Percentiles rank a stretch among this genome's conserved stretches.
These are phyloP conservation scores for Aricia agestis DNA, from an alignment of 1,140 invertebrate genomes.

Conservation along the genomic window DNA sequence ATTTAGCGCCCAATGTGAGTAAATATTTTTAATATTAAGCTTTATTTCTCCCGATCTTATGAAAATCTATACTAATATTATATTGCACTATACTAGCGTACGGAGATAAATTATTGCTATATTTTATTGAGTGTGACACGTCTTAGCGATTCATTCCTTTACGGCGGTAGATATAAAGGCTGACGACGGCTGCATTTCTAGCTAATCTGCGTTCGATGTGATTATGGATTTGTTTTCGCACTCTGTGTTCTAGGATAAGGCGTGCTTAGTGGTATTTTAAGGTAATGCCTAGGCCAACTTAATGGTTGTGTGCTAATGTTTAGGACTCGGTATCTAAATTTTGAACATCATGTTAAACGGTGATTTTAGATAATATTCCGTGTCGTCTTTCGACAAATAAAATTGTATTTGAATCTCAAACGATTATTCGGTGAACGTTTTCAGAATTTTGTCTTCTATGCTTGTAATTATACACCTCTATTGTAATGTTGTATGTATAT, in stretches of 20 bases:
- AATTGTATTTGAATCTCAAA: conserved; percentile 46
- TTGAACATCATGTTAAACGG: conserved; percentile 5
- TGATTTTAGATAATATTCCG: conserved; percentile 18
- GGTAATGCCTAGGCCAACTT: conserved; percentile 52
- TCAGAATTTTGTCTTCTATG: conserved; percentile 33
- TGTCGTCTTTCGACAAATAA: conserved; percentile 22
- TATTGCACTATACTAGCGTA: conserved; percentile 17
- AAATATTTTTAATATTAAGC: conserved; percentile 18
- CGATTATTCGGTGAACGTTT: conserved; percentile 27
- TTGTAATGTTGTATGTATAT: conserved; percentile 21
- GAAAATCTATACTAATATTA: conserved; percentile 21
- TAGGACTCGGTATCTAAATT: conserved; percentile 33
- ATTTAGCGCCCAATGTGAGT: conserved; percentile 31
- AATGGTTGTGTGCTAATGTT: conserved; percentile 67
- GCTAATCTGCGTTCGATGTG: conserved; percentile 39
- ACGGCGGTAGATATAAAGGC: conserved; percentile 41
- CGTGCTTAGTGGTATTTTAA: conserved; percentile 51
- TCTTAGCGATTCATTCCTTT: conserved; percentile 41
- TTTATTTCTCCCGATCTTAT: conserved; percentile 20
- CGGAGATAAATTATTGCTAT: conserved; percentile 21
- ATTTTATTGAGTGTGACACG: conserved; percentile 24
- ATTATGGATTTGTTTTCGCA: conserved; percentile 41
- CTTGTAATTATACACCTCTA: conserved; percentile 31
- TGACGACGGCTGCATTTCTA: conserved; percentile 45
- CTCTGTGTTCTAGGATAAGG: conserved; percentile 46